phyloP scores from a whole-genome alignment of 2,113 vertebrate genomes.

The Odocoileus virginianus region DNA sequence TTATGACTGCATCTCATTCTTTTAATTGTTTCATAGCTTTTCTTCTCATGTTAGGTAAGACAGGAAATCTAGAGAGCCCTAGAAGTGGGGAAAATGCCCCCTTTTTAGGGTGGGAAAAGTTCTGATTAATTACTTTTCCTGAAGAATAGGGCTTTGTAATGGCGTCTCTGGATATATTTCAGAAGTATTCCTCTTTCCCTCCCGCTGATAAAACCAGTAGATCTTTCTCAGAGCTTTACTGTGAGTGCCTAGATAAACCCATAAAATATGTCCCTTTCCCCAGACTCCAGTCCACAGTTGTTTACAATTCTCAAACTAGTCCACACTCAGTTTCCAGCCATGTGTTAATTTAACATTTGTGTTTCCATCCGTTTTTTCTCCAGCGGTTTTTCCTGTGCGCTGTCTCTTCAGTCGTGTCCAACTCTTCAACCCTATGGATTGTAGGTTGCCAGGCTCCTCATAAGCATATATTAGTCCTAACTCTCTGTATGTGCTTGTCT shows the following conservation, averaged over 20 bases:
- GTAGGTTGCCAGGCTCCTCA: neutral
- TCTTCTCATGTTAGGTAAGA: neutral
- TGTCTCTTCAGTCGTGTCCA: neutral
- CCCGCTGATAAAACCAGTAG: neutral
- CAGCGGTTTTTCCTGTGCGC: neutral
- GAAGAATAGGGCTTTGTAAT: neutral
- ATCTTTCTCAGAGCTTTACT: neutral
- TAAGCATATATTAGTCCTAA: neutral
- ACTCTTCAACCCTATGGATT: neutral
- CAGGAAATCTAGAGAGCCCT: neutral
- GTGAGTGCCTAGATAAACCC: neutral
- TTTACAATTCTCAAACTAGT: neutral
- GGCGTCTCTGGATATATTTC: fast-evolving
- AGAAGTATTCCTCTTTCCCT: neutral
- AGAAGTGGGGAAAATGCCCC: neutral
- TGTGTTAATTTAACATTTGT: neutral
- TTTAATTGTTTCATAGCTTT: neutral
- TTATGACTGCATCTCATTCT: neutral
- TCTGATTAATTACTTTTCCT: neutral
- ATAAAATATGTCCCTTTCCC: fast-evolving
- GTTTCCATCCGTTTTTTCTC: neutral
- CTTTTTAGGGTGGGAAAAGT: neutral
- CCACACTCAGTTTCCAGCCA: neutral
- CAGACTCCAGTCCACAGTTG: fast-evolving
- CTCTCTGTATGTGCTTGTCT: neutral